phyloP scores from a whole-genome alignment of 2,888 invertebrate genomes.

The Odontomyia ornata region DNA sequence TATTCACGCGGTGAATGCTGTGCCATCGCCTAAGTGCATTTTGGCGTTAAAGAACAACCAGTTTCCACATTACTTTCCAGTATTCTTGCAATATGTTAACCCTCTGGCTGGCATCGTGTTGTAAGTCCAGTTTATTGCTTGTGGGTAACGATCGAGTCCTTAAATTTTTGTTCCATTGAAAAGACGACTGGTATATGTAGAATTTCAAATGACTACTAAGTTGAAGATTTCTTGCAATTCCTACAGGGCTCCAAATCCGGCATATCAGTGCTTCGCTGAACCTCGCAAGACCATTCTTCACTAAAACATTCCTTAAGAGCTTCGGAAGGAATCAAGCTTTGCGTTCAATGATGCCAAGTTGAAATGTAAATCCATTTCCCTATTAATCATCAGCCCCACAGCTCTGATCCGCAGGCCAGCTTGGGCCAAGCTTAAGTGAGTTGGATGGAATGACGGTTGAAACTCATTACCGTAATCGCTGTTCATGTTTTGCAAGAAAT shows the following conservation, averaged over 20 bases:
- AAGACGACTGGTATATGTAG: neutral
- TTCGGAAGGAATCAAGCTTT: too few relatives aligned
- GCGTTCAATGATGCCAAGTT: neutral
- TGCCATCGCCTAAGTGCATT: conserved; percentile 41
- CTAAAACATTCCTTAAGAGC: too few relatives aligned
- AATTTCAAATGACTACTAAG: neutral
- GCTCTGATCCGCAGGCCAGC: neutral
- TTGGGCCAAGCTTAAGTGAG: neutral
- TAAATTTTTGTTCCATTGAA: neutral
- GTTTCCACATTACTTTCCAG: conserved; percentile 21
- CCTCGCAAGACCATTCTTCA: too few relatives aligned
- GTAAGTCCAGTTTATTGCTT: neutral
- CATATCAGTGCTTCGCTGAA: too few relatives aligned
- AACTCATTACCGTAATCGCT: conserved; percentile 46
- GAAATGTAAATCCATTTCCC: conserved; percentile 1
- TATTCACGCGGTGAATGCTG: conserved; percentile 44
- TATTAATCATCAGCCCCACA: neutral
- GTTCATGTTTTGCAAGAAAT: conserved; percentile 47
- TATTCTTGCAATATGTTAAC: neutral
- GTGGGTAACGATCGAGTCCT: neutral
- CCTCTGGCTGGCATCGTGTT: neutral
- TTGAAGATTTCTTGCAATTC: neutral
- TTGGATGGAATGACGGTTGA: conserved; percentile 19
- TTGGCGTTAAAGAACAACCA: conserved; percentile 40
- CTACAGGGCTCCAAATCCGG: too few relatives aligned